phyloP scores from a whole-genome alignment of 2,797 vertebrate species.

The Sylvilagus floridanus region DNA sequence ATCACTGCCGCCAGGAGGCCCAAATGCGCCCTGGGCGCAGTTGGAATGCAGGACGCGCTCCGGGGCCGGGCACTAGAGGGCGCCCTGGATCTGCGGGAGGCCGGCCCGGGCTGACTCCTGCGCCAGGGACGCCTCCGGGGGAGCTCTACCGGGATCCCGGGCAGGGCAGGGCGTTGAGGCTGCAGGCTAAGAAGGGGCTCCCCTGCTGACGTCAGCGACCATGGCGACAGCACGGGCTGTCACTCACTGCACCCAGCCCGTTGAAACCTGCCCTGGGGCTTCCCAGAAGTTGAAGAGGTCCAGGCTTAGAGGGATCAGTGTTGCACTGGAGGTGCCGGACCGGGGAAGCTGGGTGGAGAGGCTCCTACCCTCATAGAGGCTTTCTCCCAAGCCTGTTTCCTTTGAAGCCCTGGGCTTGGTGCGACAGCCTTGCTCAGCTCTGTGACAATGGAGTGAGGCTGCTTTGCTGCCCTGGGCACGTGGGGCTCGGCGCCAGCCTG shows the following conservation, averaged over 20 bases:
- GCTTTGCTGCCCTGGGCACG: neutral
- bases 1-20: neutral
- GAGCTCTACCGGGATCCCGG: neutral
- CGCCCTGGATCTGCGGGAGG: neutral
- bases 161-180: neutral
- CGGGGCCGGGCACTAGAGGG: slow-evolving; percentile 73
- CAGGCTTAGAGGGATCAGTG: neutral
- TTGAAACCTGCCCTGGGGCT: neutral
- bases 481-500: neutral
- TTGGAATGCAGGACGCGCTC: neutral
- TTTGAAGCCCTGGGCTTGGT: too few relatives aligned
- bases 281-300: neutral
- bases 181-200: neutral
- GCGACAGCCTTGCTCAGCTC: neutral
- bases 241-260: neutral
- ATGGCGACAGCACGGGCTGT: neutral
- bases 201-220: neutral
- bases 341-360: neutral
- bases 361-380: neutral
- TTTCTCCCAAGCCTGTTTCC: neutral
- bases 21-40: neutral
- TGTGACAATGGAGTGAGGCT: neutral
- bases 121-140: neutral
- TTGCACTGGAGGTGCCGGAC: neutral
- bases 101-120: accelerated